Evolutionary conservation across 1,140 invertebrate species (phyloP), one percentile per base, ranked within the genome.

Genomic region (Archegozetes longisetosus): DNA sequence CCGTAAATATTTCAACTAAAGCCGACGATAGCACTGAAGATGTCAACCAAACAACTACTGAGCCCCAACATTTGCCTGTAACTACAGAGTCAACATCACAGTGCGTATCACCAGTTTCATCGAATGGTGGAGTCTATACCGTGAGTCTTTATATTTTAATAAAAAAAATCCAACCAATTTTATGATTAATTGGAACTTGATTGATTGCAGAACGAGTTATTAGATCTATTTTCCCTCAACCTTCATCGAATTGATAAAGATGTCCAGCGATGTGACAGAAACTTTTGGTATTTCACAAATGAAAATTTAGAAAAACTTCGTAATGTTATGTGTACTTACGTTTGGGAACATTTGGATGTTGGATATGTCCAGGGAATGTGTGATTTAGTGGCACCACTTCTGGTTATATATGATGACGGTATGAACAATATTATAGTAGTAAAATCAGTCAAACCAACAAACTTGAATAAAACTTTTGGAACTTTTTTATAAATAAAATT

Each of bases 281-380:
- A 92, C 70, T 90, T 91, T 70, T 84, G 81, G 73, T 95, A 93
- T 73, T 95, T 95, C 72, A 76, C 74, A 1, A 80, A 78, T 14
- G 81, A 84, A 60, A 95, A 96, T 75, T 75, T 96, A 62, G 88
- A 94, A 62, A 93, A 92, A 72, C 73, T 96, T n/a, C 76, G 89
- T 48, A 92, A 94, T 74, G 83, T 96, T 49, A 95, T 96, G 84
- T 92, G 88, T 81, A 95, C 90, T 80, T 92, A 89, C 74, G 89
- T 95, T 25, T 95, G 89, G 88, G 85, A 93, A 70, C 85, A 94
- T 68, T 73, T 94, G 62, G 86, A 93, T 50, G 80, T 86, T 54
- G 91, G 91, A 6, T 86, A 86, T 70, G 85, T 87, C 79, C 84
- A 88, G 72, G 84, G 91, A 46, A 95, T 95, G 90, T 96, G 91